phyloP scores from a whole-genome alignment of 2,797 vertebrate species.

The Acanthiza pusilla region DNA sequence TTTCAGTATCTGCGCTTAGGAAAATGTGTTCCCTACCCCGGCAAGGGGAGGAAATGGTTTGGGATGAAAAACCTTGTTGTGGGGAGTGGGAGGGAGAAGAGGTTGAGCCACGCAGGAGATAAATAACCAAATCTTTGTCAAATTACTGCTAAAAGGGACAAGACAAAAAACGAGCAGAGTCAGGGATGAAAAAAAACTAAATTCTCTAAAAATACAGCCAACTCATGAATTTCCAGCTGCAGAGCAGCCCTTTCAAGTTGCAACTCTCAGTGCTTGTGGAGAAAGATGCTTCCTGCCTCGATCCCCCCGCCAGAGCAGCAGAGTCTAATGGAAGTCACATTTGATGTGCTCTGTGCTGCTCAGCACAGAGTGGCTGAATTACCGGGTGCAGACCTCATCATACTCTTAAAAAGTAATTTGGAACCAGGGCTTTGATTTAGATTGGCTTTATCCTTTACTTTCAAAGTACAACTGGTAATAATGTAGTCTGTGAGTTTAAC shows the following conservation, averaged over 20 bases:
- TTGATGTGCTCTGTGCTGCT: not conserved
- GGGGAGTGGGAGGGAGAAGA: not conserved
- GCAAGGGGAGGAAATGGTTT: not conserved
- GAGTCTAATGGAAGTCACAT: not conserved
- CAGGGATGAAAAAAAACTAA: not conserved
- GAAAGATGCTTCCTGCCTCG: not conserved
- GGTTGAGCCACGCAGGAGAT: not conserved
- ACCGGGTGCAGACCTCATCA: constrained; percentile 34
- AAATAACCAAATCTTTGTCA: not conserved
- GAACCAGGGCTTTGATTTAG: constrained; percentile 53
- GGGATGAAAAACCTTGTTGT: not conserved
- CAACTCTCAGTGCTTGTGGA: not conserved
- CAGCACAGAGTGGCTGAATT: constrained; percentile 10
- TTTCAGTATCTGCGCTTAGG: not conserved
- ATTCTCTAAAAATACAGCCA: not conserved
- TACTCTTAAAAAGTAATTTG: constrained; percentile 32
- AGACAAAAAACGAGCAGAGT: not conserved
- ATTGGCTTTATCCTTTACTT: constrained; percentile 53
- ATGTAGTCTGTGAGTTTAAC: constrained; percentile 43
- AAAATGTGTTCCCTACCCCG: not conserved
- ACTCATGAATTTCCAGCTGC: not conserved
- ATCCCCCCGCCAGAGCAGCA: not conserved
- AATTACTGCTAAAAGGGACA: not conserved
- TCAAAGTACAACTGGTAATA: constrained; percentile 50
- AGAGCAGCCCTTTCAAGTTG: not conserved